Evolutionary conservation across 2,797 vertebrate genomes (phyloP).

Genomic region (Lagodon rhomboides): DNA sequence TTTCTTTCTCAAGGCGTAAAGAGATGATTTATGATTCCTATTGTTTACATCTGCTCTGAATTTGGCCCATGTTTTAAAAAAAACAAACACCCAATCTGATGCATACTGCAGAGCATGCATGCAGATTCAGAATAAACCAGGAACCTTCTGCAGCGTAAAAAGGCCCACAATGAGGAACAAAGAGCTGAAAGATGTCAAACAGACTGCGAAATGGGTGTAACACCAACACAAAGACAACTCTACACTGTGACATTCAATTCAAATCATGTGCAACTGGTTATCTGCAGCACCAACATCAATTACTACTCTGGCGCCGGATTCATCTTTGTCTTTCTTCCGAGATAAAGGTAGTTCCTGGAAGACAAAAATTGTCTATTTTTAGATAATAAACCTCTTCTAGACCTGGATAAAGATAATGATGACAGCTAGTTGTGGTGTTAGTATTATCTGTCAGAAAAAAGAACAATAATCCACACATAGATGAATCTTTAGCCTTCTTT

Average conservation of each 20-base stretch:
- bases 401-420: neutral
- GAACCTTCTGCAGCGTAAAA: neutral
- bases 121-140: conserved; percentile 4
- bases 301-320: neutral
- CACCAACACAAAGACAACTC: conserved; percentile 9
- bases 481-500: neutral
- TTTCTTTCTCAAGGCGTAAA: neutral
- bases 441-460: neutral
- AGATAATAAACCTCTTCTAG: neutral
- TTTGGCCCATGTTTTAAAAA: neutral
- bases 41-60: conserved; percentile 28
- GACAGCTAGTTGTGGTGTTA: neutral
- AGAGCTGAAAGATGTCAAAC: neutral
- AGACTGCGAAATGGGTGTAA: conserved; percentile 12
- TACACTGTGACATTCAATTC: neutral
- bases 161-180: conserved; percentile 17
- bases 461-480: neutral
- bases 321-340: neutral
- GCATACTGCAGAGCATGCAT: conserved; percentile 3
- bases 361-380: neutral
- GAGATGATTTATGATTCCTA: conserved; percentile 38
- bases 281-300: neutral
- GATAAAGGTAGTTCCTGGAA: neutral
- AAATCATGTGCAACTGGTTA: conserved; percentile 18
- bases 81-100: neutral